phyloP scores from a whole-genome alignment of 2,797 vertebrate genomes.

The Thaleichthys pacificus region DNA sequence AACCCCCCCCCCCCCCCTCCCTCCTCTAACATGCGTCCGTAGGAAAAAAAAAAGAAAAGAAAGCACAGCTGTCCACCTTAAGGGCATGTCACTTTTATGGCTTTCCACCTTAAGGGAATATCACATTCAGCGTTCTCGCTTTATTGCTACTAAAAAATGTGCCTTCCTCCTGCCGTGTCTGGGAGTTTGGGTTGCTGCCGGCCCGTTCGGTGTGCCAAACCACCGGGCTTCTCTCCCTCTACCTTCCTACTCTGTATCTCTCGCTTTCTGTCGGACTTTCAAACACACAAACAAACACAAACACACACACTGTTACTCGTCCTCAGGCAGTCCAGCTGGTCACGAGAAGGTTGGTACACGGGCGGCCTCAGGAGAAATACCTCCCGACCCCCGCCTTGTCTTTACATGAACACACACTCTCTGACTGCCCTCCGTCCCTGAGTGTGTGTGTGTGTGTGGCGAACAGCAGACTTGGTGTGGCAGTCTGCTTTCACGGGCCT shows the following conservation, averaged over 20 bases:
- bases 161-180: constrained; percentile 20
- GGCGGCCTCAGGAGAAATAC: not conserved
- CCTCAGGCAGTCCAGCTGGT: constrained; percentile 4
- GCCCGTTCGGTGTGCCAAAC: constrained; percentile 11
- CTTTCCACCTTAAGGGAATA: constrained; percentile 35
- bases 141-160: constrained; percentile 41
- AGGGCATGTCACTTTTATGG: constrained; percentile 25
- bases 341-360: not conserved
- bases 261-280: not conserved
- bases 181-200: constrained; percentile 31
- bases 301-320: not conserved
- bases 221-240: not conserved
- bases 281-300: not conserved
- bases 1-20: not conserved
- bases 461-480: too few species aligned
- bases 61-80: constrained; percentile 42
- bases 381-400: not conserved
- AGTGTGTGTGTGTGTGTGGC: too few species aligned
- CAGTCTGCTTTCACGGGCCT: too few species aligned
- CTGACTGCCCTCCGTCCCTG: not conserved
- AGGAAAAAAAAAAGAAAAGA: not conserved
- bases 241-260: not conserved
- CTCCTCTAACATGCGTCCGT: not conserved
- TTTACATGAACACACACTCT: not conserved
- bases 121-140: constrained; percentile 38